A percentile compares a stretch with the other conserved stretches of the same genome.
Evolutionary conservation across 1,140 invertebrate species (phyloP).

Genomic region (Sarcophaga bullata): DNA sequence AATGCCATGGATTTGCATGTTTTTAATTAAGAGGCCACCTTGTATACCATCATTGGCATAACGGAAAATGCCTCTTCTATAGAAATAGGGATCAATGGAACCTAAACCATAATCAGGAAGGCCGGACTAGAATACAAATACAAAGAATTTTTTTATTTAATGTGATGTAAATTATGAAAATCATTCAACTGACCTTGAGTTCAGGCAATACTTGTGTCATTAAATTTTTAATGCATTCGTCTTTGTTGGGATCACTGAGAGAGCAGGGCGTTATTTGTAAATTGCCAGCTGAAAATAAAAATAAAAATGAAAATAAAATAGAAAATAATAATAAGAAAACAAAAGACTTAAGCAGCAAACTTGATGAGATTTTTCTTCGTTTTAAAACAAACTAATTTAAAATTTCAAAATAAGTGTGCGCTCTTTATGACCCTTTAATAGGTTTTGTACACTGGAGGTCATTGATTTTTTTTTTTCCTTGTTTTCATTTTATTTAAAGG

Average conservation of each 20-base stretch:
- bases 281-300: slow-evolving; percentile 21
- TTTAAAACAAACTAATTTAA: too few species aligned
- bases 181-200: slow-evolving; percentile 43
- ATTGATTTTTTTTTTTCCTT: neutral
- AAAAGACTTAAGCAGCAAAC: slow-evolving; percentile 41
- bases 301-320: neutral
- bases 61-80: slow-evolving; percentile 60
- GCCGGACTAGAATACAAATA: slow-evolving; percentile 41
- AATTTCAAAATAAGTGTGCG: too few species aligned
- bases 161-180: neutral
- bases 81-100: slow-evolving; percentile 61
- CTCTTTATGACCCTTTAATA: too few species aligned
- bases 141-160: neutral
- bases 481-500: too few species aligned
- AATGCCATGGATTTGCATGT: slow-evolving; percentile 62
- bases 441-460: neutral
- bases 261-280: slow-evolving; percentile 50
- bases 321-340: neutral
- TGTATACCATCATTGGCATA: slow-evolving; percentile 62
- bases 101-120: slow-evolving; percentile 54
- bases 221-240: slow-evolving; percentile 58
- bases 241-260: slow-evolving; percentile 52
- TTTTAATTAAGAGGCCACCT: slow-evolving; percentile 62
- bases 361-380: neutral
- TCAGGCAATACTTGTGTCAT: slow-evolving; percentile 52